phyloP scores from a whole-genome alignment of 2,797 vertebrate genomes.

The Propithecus perrieri region DNA sequence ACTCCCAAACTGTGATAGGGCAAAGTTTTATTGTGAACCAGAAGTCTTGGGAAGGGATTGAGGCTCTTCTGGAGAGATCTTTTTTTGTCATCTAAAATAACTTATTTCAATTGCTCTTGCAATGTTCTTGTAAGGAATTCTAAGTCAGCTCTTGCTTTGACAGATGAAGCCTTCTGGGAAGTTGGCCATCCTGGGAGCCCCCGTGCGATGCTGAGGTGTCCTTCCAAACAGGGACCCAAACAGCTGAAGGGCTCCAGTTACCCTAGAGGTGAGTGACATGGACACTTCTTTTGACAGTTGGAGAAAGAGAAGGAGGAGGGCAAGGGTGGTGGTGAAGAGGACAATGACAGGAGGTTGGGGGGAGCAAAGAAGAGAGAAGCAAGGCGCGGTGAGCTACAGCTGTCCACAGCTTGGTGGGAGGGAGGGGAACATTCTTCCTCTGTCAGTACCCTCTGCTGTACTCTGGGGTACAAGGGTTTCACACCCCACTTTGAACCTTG shows the following conservation, averaged over 20 bases:
- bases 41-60: background rate
- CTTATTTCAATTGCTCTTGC: background rate
- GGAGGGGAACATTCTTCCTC: background rate
- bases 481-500: background rate
- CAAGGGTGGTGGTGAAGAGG: slow-evolving; percentile 54
- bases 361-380: slow-evolving; percentile 14
- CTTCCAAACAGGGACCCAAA: slow-evolving; percentile 79
- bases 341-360: background rate
- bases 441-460: background rate
- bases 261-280: slow-evolving; percentile 78
- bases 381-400: slow-evolving; percentile 65
- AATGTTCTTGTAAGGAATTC: slow-evolving; percentile 43
- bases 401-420: slow-evolving; percentile 59
- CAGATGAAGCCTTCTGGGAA: slow-evolving; percentile 58
- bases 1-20: background rate
- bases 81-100: background rate
- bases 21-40: background rate
- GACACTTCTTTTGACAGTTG: slow-evolving; percentile 70
- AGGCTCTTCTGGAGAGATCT: background rate
- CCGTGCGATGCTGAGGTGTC: slow-evolving; percentile 70
- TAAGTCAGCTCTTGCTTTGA: slow-evolving; percentile 49
- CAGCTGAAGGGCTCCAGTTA: slow-evolving; percentile 86
- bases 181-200: slow-evolving; percentile 47
- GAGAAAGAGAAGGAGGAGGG: slow-evolving; percentile 58
- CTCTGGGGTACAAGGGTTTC: background rate